Evolutionary conservation across 2,797 vertebrate genomes (phyloP).

Genomic region (Eremophila alpestris): DNA sequence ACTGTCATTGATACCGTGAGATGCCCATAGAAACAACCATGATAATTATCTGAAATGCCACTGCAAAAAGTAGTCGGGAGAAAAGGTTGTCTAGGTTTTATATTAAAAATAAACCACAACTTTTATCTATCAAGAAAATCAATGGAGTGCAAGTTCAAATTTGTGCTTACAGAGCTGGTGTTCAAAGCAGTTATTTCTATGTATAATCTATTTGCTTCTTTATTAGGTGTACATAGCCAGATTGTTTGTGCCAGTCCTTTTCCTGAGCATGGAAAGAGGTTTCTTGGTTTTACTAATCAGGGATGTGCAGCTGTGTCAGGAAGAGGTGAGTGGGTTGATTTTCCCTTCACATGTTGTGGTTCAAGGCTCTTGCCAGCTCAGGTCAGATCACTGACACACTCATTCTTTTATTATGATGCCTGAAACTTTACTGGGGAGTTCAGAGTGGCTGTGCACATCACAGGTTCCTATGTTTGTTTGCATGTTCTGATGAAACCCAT

Average conservation of each 20-base stretch:
- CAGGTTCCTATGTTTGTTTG: background rate
- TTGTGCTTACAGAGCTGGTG: background rate
- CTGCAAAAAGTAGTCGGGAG: background rate
- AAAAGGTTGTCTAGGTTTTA: background rate
- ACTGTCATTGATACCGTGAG: rapidly evolving
- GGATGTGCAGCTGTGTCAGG: background rate
- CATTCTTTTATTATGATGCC: background rate
- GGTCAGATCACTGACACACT: background rate
- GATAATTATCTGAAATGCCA: background rate
- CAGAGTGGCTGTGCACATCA: background rate
- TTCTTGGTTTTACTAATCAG: background rate
- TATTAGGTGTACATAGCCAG: background rate
- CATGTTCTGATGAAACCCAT: background rate
- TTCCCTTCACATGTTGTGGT: background rate
- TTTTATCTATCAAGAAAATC: background rate
- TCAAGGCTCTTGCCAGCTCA: background rate
- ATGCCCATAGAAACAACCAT: background rate
- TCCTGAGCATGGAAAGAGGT: background rate
- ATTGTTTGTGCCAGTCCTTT: background rate
- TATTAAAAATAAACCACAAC: background rate
- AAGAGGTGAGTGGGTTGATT: background rate
- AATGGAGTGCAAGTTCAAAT: background rate
- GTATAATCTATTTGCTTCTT: background rate
- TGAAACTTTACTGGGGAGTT: background rate
- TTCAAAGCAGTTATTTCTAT: background rate